Percentiles rank a stretch among this genome's conserved stretches.
These are phyloP conservation scores for Solenopsis invicta DNA, from an alignment of 1,140 invertebrate genomes.

Conservation along the genomic window DNA sequence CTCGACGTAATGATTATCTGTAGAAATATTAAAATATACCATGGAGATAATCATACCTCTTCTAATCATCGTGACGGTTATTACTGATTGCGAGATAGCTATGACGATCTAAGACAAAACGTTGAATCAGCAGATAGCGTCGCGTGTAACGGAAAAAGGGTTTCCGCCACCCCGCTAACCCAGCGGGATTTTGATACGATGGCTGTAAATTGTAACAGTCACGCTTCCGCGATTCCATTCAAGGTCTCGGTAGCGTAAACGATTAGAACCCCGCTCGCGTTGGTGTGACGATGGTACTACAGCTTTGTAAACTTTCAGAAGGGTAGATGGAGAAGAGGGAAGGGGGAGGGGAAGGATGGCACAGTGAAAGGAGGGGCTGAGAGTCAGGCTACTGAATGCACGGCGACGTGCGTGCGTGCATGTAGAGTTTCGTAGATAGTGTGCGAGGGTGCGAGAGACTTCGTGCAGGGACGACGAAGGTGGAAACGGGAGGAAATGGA, in stretches of 20 bases:
- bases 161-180: slow-evolving; percentile 16
- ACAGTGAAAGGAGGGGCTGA: not conserved
- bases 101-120: not conserved
- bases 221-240: slow-evolving; percentile 62
- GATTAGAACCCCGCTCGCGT: slow-evolving; percentile 28
- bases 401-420: slow-evolving; percentile 25
- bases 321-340: not conserved
- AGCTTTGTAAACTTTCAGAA: slow-evolving; percentile 50
- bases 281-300: slow-evolving; percentile 15
- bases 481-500: slow-evolving; percentile 26
- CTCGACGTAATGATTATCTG: not conserved
- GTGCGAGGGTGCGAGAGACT: not conserved
- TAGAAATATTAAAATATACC: slow-evolving; percentile 26
- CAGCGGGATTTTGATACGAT: slow-evolving; percentile 32
- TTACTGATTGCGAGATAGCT: slow-evolving; percentile 5
- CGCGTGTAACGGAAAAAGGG: slow-evolving; percentile 35
- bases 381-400: slow-evolving; percentile 12
- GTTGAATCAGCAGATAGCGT: slow-evolving; percentile 38
- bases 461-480: not conserved
- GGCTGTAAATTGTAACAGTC: slow-evolving; percentile 63
- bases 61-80: not conserved
- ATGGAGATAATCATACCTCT: not conserved
- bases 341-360: not conserved
- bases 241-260: slow-evolving; percentile 41
- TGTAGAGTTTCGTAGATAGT: slow-evolving; percentile 11